Evolutionary conservation across 1,140 invertebrate genomes (phyloP).

Genomic region (Scaptomyza graminum): DNA sequence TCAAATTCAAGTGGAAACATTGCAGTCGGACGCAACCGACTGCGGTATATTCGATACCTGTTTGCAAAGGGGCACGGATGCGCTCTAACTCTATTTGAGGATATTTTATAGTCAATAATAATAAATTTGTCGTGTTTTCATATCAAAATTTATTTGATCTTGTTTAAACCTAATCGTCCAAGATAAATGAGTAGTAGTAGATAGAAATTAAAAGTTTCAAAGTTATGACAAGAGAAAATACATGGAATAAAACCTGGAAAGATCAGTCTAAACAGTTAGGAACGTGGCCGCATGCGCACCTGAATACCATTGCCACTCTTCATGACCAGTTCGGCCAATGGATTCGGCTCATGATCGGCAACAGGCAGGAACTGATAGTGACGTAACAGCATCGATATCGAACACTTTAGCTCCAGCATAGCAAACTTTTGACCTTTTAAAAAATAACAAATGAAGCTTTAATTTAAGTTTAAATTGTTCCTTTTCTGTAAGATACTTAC

Average conservation of each 20-base stretch:
- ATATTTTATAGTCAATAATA: too few species aligned
- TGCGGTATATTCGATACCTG: too few species aligned
- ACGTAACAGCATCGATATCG: slow-evolving; percentile 80
- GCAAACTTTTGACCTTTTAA: slow-evolving; percentile 84
- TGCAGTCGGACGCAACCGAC: too few species aligned
- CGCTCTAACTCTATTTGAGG: too few species aligned
- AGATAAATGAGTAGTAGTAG: background rate
- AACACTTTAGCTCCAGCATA: slow-evolving; percentile 84
- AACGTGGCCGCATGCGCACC: slow-evolving; percentile 70
- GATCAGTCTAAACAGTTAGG: background rate
- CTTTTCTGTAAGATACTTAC: slow-evolving; percentile 59
- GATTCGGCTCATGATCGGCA: slow-evolving; percentile 57
- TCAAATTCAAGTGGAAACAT: too few species aligned
- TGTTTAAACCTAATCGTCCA: background rate
- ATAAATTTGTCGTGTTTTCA: too few species aligned
- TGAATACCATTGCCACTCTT: slow-evolving; percentile 83
- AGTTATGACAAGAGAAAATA: background rate
- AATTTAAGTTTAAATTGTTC: too few species aligned
- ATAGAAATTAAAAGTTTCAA: slow-evolving; percentile 1
- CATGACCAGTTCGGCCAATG: slow-evolving; percentile 79
- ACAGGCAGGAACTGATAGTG: slow-evolving; percentile 80
- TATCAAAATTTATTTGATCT: background rate
- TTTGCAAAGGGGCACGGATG: too few species aligned
- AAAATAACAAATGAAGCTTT: too few species aligned
- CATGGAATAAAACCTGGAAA: background rate